Base-by-base conservation (phyloP, 1,140 invertebrate genomes). In the Drosophila mojavensis region DNA sequence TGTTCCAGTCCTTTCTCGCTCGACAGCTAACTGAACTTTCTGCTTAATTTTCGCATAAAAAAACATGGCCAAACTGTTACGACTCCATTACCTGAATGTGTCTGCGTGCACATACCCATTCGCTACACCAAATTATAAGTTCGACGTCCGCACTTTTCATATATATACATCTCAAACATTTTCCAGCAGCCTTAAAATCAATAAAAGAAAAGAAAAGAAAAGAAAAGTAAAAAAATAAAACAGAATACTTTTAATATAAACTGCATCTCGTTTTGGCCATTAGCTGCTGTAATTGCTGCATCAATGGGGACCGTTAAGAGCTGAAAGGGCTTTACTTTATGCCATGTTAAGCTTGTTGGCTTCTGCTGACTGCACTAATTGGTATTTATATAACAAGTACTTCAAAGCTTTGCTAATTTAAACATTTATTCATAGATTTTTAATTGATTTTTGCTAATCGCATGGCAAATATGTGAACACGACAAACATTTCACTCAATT, bases 31-130 rank as follows among this genome's bases (percentile, higher is more conserved):
- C 41, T 53, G 15, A 85, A 78, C 81, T 81, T 71, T 88, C 51
- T 83, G 82, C 79, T 88, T 86, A 86, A 86, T 88, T 79, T 79
- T 53, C 64, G 20, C 79, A 82, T 85, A 86, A 86, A 88, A 88
- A 83, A 77, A 79, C 62, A 88, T 88, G 79, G 43, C 59, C 67
- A 77, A 77, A 77, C 70, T 82, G 82, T 73, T 73, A 85, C 76
- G 70, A 50, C 67, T 55, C 70, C 70, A 86, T 86, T 85, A 88
- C 83, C 79, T 86, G 79, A 51, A n/a, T 59, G 65, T 50, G 55
- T 54, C 9, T 56, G n/a, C 26, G 10, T 13, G 41, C 28, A 56
- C 26, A 13, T 28, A 28, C 26, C 5, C 17, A 30, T 33, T 33
- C 36, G 11, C 15, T 33, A 39, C 55, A 48, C 5, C 43, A 26